Evolutionary conservation across 2,113 vertebrate genomes (phyloP).

Genomic region (Steatornis caripensis): DNA sequence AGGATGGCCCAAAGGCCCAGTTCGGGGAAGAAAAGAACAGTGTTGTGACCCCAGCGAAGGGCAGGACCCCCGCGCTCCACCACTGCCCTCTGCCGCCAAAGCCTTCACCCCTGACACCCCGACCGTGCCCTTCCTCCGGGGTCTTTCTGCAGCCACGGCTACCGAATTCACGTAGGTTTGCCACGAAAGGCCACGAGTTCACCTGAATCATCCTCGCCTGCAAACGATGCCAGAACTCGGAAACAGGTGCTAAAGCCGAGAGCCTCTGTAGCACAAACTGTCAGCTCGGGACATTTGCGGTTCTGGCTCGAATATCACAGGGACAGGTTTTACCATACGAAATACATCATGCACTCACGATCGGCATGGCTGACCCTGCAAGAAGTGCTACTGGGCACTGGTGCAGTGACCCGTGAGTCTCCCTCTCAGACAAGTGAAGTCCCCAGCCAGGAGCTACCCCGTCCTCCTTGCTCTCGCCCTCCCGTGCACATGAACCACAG

Average conservation of each 20-base stretch:
- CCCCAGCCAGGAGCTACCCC: not conserved
- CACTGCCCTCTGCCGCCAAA: not conserved
- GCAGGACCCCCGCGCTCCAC: not conserved
- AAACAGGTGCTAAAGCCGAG: not conserved
- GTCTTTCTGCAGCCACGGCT: not conserved
- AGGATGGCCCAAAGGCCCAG: not conserved
- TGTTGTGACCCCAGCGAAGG: slow-evolving; percentile 1
- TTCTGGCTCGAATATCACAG: not conserved
- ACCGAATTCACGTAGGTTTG: not conserved
- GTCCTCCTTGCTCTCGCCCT: not conserved
- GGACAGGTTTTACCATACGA: not conserved
- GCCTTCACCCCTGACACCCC: not conserved
- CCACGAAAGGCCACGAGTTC: not conserved
- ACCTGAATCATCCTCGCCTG: not conserved
- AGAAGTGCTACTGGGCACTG: not conserved
- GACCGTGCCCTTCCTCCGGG: not conserved
- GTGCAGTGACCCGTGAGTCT: not conserved
- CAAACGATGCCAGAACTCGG: not conserved
- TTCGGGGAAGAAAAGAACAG: not conserved
- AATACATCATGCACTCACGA: not conserved
- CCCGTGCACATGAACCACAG: accelerated
- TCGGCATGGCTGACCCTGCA: not conserved
- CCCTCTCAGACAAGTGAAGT: not conserved
- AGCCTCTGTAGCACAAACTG: not conserved
- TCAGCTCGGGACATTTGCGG: not conserved